Percentiles rank a stretch among this genome's conserved stretches.
phyloP scores from a whole-genome alignment of 2,797 vertebrate species.

The Alauda arvensis region DNA sequence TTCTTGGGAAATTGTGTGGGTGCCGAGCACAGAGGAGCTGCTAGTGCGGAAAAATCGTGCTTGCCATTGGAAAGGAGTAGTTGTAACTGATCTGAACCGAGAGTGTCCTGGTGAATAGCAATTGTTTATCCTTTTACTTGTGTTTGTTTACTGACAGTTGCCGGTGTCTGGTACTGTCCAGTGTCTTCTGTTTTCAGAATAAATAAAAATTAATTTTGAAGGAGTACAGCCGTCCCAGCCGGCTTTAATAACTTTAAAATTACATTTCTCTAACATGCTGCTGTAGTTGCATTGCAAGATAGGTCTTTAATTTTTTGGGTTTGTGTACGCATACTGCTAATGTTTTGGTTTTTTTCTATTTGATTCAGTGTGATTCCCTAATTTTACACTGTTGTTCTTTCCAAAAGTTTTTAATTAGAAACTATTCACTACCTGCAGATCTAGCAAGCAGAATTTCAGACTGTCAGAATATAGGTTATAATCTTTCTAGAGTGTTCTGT shows the following conservation, averaged over 20 bases:
- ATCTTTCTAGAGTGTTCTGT: not conserved
- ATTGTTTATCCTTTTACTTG: not conserved
- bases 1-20: fast-evolving
- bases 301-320: not conserved
- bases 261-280: not conserved
- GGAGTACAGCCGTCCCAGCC: not conserved
- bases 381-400: not conserved
- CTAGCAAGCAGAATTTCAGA: not conserved
- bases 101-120: not conserved
- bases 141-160: not conserved
- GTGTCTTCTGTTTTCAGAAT: not conserved
- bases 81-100: fast-evolving
- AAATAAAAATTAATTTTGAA: not conserved
- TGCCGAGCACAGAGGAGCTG: not conserved
- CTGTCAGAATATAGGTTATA: not conserved
- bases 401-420: not conserved
- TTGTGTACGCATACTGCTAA: not conserved
- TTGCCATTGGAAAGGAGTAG: not conserved
- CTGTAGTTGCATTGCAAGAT: not conserved
- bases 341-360: not conserved
- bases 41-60: no score
- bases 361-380: not conserved
- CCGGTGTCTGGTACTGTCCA: not conserved
- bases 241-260: not conserved
- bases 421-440: not conserved